These are phyloP conservation scores for Chromis chromis DNA, from an alignment of 2,797 vertebrate genomes.

Conservation along the genomic window DNA sequence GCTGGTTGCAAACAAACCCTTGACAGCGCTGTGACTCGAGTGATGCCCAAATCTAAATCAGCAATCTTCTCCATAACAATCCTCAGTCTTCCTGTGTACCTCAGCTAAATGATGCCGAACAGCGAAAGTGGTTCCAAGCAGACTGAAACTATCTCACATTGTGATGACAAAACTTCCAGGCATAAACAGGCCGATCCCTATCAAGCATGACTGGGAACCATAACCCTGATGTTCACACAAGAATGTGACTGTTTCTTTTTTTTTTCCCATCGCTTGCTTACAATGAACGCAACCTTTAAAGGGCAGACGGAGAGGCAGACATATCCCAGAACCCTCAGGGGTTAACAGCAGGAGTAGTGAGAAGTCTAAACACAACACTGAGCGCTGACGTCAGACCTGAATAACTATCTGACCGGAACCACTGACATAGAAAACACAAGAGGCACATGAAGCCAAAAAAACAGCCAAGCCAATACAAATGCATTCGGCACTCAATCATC, in stretches of 20 bases:
- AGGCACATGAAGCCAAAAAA: conserved; percentile 5
- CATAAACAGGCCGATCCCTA: conserved; percentile 44
- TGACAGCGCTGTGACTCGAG: conserved; percentile 30
- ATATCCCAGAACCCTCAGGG: conserved; percentile 80
- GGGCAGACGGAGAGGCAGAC: conserved; percentile 77
- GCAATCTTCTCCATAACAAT: conserved; percentile 45
- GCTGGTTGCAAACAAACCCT: conserved; percentile 35
- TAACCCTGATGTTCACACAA: conserved; percentile 59
- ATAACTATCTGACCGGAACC: conserved; percentile 61
- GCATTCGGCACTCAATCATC: conserved; percentile 11
- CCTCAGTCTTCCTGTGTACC: conserved; percentile 10
- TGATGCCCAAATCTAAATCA: conserved; percentile 34
- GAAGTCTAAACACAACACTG: conserved; percentile 77
- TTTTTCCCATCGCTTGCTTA: conserved; percentile 57
- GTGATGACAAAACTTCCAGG: conserved; percentile 25
- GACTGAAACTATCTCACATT: conserved; percentile 40
- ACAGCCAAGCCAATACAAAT: not conserved
- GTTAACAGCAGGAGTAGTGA: conserved; percentile 76
- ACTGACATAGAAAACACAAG: conserved; percentile 40
- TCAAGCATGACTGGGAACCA: conserved; percentile 49
- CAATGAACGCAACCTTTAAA: conserved; percentile 83
- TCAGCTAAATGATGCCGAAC: conserved; percentile 16
- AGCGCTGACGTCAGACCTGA: conserved; percentile 70
- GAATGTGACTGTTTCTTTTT: conserved; percentile 68
- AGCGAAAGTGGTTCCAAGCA: conserved; percentile 14